Evolutionary conservation across 2,113 vertebrate species (phyloP).

Genomic region (Dromaius novaehollandiae): DNA sequence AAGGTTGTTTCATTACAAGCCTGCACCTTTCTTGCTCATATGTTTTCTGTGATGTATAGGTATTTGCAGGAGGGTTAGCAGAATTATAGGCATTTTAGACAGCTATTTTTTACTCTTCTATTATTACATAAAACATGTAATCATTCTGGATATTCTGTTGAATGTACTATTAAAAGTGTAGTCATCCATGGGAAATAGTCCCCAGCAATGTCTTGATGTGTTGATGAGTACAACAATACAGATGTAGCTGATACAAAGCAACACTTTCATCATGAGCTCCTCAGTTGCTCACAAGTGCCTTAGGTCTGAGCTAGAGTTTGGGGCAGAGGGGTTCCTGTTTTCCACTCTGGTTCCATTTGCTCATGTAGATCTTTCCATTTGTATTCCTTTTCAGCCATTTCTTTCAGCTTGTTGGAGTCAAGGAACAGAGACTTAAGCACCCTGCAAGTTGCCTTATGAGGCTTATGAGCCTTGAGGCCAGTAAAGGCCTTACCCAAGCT

Average conservation of each 20-base stretch:
- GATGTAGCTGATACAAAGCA: not conserved
- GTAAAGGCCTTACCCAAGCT: not conserved
- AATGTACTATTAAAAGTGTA: not conserved
- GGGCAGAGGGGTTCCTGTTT: not conserved
- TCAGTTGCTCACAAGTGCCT: not conserved
- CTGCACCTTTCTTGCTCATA: not conserved
- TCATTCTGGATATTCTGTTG: not conserved
- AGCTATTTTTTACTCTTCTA: not conserved
- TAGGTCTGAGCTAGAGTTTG: not conserved
- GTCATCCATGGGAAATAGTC: not conserved
- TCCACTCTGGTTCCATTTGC: not conserved
- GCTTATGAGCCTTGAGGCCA: not conserved
- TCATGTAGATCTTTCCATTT: not conserved
- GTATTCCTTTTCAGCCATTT: not conserved
- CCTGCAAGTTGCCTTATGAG: not conserved
- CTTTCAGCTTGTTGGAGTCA: not conserved
- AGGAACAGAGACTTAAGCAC: not conserved
- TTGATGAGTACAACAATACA: not conserved
- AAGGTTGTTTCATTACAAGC: not conserved
- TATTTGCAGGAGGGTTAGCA: not conserved
- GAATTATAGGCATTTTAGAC: not conserved
- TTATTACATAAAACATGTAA: not conserved
- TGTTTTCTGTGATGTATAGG: not conserved
- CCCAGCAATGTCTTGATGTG: not conserved
- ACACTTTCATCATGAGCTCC: not conserved